Percentiles rank a stretch among this genome's conserved stretches.
Evolutionary conservation across 2,888 invertebrate species (phyloP).

Genomic region (Pseudococcus viburni): DNA sequence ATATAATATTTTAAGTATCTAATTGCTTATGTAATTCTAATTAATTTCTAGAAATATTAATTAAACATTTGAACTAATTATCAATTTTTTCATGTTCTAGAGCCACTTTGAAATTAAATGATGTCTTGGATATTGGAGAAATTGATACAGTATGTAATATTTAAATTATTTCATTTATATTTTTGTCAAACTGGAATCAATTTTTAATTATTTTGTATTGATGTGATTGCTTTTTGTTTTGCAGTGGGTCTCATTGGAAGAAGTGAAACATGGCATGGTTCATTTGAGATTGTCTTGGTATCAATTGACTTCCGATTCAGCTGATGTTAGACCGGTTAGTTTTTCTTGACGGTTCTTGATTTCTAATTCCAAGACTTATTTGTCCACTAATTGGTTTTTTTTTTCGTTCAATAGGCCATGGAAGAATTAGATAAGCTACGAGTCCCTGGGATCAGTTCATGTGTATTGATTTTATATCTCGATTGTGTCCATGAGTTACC

Average conservation of each 20-base stretch:
- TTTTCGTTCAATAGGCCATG: slow-evolving; percentile 75
- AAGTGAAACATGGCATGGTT: slow-evolving; percentile 94
- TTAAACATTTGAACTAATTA: neutral
- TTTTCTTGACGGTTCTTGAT: slow-evolving; percentile 56
- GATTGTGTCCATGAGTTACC: slow-evolving; percentile 94
- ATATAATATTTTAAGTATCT: too few relatives aligned
- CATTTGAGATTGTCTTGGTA: slow-evolving; percentile 93
- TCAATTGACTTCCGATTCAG: slow-evolving; percentile 77
- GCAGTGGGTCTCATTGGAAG: slow-evolving; percentile 95
- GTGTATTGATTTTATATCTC: slow-evolving; percentile 87
- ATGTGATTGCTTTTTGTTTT: slow-evolving; percentile 46
- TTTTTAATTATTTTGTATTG: neutral
- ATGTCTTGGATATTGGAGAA: slow-evolving; percentile 80
- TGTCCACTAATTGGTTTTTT: neutral
- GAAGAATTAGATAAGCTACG: slow-evolving; percentile 82
- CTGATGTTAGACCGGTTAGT: slow-evolving; percentile 83
- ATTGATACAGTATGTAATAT: slow-evolving; percentile 79
- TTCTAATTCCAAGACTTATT: neutral
- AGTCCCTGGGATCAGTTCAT: slow-evolving; percentile 83
- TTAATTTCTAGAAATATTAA: neutral
- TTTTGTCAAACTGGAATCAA: neutral
- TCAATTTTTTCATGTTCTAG: slow-evolving; percentile 72
- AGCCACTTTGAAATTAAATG: slow-evolving; percentile 81
- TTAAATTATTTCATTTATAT: slow-evolving; percentile 19
- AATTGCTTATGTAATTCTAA: neutral